These are phyloP conservation scores for Saturnia japonica DNA, from an alignment of 2,888 invertebrate genomes.

Conservation along the genomic window DNA sequence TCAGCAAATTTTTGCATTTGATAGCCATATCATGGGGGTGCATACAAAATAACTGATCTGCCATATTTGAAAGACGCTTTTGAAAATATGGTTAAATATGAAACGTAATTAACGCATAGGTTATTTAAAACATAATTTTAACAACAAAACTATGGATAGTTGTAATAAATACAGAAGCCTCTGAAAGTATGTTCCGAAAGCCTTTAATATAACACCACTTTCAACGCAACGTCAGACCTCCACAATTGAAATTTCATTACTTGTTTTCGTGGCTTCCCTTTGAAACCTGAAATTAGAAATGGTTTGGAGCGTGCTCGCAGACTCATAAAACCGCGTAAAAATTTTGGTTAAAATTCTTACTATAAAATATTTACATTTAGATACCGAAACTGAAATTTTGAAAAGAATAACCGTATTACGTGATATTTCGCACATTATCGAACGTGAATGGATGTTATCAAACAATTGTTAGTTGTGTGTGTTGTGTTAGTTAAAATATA, in stretches of 20 bases:
- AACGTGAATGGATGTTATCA: too few species aligned
- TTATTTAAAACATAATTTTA: neutral
- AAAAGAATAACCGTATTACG: neutral
- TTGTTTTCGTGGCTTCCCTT: constrained; percentile 37
- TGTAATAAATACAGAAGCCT: constrained; percentile 13
- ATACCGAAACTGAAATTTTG: neutral
- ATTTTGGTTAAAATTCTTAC: constrained; percentile 1
- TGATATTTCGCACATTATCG: neutral
- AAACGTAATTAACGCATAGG: neutral
- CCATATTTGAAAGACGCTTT: too few species aligned
- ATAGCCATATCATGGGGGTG: too few species aligned
- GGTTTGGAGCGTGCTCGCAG: constrained; percentile 17
- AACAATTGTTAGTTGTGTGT: too few species aligned
- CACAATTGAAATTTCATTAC: constrained; percentile 48
- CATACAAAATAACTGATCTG: too few species aligned
- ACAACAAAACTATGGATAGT: neutral
- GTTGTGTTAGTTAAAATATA: too few species aligned
- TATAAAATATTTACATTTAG: neutral
- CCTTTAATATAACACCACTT: constrained; percentile 32
- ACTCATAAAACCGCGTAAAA: neutral
- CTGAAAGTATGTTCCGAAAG: constrained; percentile 28
- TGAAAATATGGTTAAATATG: neutral
- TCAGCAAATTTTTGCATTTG: too few species aligned
- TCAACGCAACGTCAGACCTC: constrained; percentile 35
- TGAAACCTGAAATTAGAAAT: constrained; percentile 35